Base-by-base conservation (phyloP, 2,113 vertebrate species). In the Capreolus pygargus region DNA sequence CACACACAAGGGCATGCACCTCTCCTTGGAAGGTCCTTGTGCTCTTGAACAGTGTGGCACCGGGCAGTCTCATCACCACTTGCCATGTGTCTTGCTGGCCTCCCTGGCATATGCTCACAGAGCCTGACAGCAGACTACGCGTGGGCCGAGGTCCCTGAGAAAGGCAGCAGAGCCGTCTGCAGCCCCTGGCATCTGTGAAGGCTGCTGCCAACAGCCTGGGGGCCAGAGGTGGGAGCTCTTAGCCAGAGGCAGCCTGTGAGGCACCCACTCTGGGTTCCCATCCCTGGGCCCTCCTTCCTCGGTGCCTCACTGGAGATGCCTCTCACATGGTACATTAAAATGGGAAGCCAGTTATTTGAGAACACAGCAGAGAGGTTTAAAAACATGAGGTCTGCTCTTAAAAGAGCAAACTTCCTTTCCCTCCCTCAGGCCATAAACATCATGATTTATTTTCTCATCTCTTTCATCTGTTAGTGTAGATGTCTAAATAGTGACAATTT, bases 251-350 rank as follows among this genome's bases (percentile, higher is more conserved):
- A 23, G 54, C 64, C 58, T 36, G 88, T 12, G 19, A 82, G 85
- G 16, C 4, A 0, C 70, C 19, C 43, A 3, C 43, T 60, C 17
- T 67, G n/a, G 2, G 6, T 25, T 25, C 55, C 39, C 10, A 1
- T 27, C 67, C 79, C 79, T 58, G 23, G 36, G 50, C 14, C 7
- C 61, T 11, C 1, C 2, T 0, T 55, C 54, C 39, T 16, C 4
- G 0, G 52, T 12, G 10, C 15, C 60, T 78, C 0, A 0, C 43
- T 13, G 5, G 47, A 55, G 27, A 33, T 3, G 17, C 57, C 16
- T n/a, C 30, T 54, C 47, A 7, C 10, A 10, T 15, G 25, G 1
- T 7, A 7, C 21, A 21, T 36, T n/a, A 43, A 74, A 43, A 60
- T 2, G 1, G n/a, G 8, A 55, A 25, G 27, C 74, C n/a, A 5